Evolutionary conservation across 1,140 invertebrate genomes (phyloP).

Genomic region (Drosophila trapezifrons): DNA sequence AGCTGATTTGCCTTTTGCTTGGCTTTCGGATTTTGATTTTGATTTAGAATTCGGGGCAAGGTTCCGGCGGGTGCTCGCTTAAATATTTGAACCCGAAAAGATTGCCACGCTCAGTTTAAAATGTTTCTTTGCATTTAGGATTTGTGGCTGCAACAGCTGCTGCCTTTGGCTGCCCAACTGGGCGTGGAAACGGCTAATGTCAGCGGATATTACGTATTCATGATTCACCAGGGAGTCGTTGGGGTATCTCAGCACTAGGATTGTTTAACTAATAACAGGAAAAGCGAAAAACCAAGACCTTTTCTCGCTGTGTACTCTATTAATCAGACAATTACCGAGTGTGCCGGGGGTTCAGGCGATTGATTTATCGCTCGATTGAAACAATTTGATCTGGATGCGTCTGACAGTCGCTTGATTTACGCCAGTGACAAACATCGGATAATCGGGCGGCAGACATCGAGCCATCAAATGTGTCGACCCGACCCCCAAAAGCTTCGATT

Average conservation of each 20-base stretch:
- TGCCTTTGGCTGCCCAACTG: slow-evolving; percentile 24
- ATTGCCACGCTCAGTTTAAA: slow-evolving; percentile 55
- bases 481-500: slow-evolving; percentile 38
- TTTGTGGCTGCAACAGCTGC: slow-evolving; percentile 42
- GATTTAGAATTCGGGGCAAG: slow-evolving; percentile 2
- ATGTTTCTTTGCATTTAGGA: slow-evolving; percentile 47
- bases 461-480: slow-evolving; percentile 40
- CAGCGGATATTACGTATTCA: slow-evolving; percentile 52
- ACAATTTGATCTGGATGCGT: slow-evolving; percentile 37
- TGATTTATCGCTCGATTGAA: slow-evolving; percentile 41
- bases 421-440: slow-evolving; percentile 47
- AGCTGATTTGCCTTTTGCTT: slow-evolving; percentile 62
- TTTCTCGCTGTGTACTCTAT: not conserved
- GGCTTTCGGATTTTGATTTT: slow-evolving; percentile 30
- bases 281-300: not conserved
- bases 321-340: slow-evolving; percentile 7
- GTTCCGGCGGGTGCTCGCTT: slow-evolving; percentile 11
- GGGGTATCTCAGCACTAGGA: not conserved
- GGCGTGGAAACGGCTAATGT: slow-evolving; percentile 47
- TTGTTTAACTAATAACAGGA: not conserved
- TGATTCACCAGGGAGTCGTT: slow-evolving; percentile 10
- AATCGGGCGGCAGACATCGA: slow-evolving; percentile 39
- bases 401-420: slow-evolving; percentile 49
- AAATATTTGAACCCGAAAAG: slow-evolving; percentile 27
- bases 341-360: slow-evolving; percentile 5